Base-by-base conservation (phyloP, 1,140 invertebrate genomes). In the Stegodyphus dumicola region DNA sequence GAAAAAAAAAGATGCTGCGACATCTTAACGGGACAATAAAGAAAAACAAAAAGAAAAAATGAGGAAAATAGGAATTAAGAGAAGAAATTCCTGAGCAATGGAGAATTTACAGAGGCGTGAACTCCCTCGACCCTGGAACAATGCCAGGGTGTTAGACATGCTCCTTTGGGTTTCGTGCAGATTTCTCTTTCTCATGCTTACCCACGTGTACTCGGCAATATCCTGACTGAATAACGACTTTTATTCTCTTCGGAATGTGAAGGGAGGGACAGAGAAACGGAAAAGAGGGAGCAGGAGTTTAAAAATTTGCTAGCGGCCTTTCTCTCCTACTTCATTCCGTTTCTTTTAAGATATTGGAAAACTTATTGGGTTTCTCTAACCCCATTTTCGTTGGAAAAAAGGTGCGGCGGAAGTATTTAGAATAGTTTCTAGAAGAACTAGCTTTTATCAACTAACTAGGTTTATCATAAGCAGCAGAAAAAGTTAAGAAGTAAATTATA, bases 121-220 rank as follows among this genome's bases (percentile, higher is more conserved):
- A 81, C 70, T 81, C 17, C 17, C 49, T n/a, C n/a, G 49, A 64
- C 56, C 10, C 49, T 71, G 78, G 78, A 81, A 81, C 69, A 81
- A 81, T 81, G 78, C 78, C 78, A 81, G n/a, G 53, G 69, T 18
- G 53, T 71, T 71, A 81, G n/a, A 49, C 53, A 56, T 64, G 78
- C 78, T 81, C 53, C 78, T 51, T n/a, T 81, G 67, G n/a, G 33
- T 70, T 64, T 70, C n/a, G 17, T 33, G 54, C 17, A 73, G 78
- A 81, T 81, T 81, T 81, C 78, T 54, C 69, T 64, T 33, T 81
- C 56, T 73, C n/a, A 65, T 69, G 69, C n/a, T 81, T 52, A 71
- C 78, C 73, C 78, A 73, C 69, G 78, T 71, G 78, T 73, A 81
- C 54, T 81, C 54, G 70, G 69, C 78, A 81, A 81, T 81, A 81